Conservation (phyloP, 2,888 invertebrate species). For the Corbicula japonica region DNA sequence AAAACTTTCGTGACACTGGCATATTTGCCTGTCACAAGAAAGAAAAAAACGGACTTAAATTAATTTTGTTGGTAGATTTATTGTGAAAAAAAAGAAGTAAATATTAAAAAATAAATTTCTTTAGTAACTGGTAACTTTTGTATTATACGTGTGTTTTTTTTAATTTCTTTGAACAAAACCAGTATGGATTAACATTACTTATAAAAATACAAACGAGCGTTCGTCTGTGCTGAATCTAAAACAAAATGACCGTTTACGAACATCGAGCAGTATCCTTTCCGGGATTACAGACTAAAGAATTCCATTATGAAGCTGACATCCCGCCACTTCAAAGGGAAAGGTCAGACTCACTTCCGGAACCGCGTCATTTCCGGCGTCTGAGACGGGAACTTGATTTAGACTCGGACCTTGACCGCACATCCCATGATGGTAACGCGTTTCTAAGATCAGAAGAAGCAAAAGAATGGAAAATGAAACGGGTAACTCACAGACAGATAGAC, state of each 20-base stretch:
- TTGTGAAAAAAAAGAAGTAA: too few species aligned
- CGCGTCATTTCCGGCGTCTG: conserved; percentile 58
- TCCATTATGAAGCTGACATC: neutral
- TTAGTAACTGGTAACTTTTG: too few species aligned
- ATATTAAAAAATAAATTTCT: too few species aligned
- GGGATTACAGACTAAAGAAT: neutral
- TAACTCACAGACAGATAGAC: conserved; percentile 33
- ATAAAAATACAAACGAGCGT: too few species aligned
- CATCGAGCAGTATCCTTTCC: conserved; percentile 41
- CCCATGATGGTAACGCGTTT: conserved; percentile 32
- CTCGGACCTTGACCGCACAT: conserved; percentile 54
- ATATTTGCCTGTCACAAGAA: too few species aligned
- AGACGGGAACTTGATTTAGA: conserved; percentile 58
- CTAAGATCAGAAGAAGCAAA: conserved; percentile 42
- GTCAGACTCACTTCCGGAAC: conserved; percentile 59
- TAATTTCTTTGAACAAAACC: too few species aligned
- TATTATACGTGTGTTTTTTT: too few species aligned
- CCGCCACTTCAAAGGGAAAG: conserved; percentile 22
- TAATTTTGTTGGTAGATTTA: too few species aligned
- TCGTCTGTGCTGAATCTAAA: too few species aligned
- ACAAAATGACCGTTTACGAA: conserved; percentile 37
- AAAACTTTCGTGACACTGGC: conserved; percentile 8
- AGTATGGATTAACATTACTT: too few species aligned
- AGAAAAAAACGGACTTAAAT: too few species aligned
- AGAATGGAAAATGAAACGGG: conserved; percentile 47